Evolutionary conservation across 2,888 invertebrate species (phyloP).

Genomic region (Ligdia adustata): DNA sequence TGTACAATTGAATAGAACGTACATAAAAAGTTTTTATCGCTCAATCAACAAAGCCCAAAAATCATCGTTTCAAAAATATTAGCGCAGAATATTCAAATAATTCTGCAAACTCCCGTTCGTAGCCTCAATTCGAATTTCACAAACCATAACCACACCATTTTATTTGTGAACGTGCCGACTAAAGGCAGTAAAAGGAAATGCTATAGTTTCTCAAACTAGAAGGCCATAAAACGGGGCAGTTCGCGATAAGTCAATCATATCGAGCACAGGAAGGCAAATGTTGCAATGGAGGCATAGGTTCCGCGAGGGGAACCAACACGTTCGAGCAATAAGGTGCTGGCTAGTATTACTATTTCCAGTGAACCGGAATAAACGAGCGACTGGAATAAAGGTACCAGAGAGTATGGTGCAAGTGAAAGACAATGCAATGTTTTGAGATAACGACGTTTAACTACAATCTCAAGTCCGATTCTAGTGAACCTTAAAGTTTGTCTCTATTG

Average conservation of each 20-base stretch:
- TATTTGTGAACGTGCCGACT: conserved; percentile 22
- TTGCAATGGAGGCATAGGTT: background rate
- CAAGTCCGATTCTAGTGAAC: too few relatives aligned
- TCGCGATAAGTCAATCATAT: conserved; percentile 38
- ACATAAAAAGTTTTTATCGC: conserved; percentile 2
- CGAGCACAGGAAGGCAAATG: conserved; percentile 26
- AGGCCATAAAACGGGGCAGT: conserved; percentile 34
- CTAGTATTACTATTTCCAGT: conserved; percentile 63
- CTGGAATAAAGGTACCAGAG: conserved; percentile 46
- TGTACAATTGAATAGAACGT: background rate
- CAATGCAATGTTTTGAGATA: too few relatives aligned
- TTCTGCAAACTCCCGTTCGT: conserved; percentile 2
- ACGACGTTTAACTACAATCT: too few relatives aligned
- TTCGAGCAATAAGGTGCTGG: conserved; percentile 55
- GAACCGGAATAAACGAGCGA: conserved; percentile 66
- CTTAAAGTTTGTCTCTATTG: too few relatives aligned
- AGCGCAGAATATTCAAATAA: background rate
- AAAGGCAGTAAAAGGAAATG: conserved; percentile 32
- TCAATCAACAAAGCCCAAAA: conserved; percentile 10
- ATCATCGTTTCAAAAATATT: background rate
- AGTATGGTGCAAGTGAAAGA: conserved; percentile 39
- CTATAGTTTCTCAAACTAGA: conserved; percentile 30
- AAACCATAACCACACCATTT: conserved; percentile 21
- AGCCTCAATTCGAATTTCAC: conserved; percentile 19
- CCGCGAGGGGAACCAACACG: conserved; percentile 42